Base-by-base conservation (phyloP, 2,888 invertebrate genomes). In the Hybos culiciformis region DNA sequence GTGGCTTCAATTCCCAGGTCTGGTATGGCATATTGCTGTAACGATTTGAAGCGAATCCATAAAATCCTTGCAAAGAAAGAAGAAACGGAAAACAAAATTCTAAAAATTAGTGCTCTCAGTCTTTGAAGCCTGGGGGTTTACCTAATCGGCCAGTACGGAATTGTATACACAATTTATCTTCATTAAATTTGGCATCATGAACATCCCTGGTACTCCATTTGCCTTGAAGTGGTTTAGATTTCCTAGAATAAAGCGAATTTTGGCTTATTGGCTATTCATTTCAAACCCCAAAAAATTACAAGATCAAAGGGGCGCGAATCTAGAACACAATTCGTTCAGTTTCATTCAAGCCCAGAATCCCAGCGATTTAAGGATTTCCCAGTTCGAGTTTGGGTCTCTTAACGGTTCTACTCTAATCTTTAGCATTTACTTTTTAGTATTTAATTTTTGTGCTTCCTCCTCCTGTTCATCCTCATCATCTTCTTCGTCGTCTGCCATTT, bases 11-110 rank as follows among this genome's bases (percentile, higher is more conserved):
- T 53, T 90, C 88, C 85, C 88, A 90, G 1, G 80, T 80, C 61
- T 90, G 90, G 59, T 78, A 88, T 0, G 90, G 90, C 56, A 88
- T 67, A 60, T 88, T 88, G 44, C 78, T 74, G 61, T 83, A 87
- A 41, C 78, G 74, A 45, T 78, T 73, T 0, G 78, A 70, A 0
- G 83, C 86, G 46, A 90, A 72, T 0, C 81, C 87, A 47, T 82
- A 79, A 1, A 77, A 75, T 58, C 76, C 77, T 72, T 55, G 23
- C 19, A 33, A 39, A 38, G 33, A 39, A n/a, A n/a, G n/a, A n/a
- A n/a, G n/a, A 18, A 31, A 29, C n/a, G 4, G 11, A 21, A 42
- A 26, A 32, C 19, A n/a, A n/a, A n/a, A n/a, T n/a, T n/a, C n/a
- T 24, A 20, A 15, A 12, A 21, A 7, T 18, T 9, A 18, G 7